Conservation (phyloP, 2,113 vertebrate genomes). For the Ellobius talpinus region DNA sequence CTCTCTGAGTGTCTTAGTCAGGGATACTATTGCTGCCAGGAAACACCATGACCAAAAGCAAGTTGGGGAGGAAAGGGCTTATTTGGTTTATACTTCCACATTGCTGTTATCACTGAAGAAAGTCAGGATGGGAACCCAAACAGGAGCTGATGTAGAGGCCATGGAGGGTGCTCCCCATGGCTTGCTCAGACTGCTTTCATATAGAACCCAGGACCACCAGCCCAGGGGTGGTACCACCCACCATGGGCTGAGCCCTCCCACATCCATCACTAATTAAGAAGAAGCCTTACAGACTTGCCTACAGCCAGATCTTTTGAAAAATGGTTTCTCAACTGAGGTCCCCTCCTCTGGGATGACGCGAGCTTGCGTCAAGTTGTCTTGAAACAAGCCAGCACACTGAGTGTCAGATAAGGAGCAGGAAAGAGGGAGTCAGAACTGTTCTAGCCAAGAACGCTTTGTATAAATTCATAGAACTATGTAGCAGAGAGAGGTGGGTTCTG, state of each 20-base stretch:
- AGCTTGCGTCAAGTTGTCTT: background rate
- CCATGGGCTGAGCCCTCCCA: background rate
- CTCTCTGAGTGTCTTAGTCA: constrained; percentile 2
- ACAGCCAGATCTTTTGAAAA: background rate
- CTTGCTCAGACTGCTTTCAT: background rate
- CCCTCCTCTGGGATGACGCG: background rate
- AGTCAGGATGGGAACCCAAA: background rate
- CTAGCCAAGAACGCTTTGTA: background rate
- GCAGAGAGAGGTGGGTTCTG: constrained; percentile 1
- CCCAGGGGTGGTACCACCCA: background rate
- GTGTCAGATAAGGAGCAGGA: background rate
- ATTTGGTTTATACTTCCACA: background rate
- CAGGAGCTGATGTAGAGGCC: background rate
- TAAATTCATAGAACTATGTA: background rate
- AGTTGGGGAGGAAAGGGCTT: background rate
- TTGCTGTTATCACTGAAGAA: background rate
- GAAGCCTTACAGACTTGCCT: background rate
- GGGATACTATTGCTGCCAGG: background rate
- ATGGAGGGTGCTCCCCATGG: background rate
- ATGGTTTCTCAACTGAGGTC: background rate
- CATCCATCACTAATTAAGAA: background rate
- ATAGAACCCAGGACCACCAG: background rate
- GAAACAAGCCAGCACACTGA: background rate
- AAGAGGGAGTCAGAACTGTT: background rate
- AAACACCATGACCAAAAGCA: background rate